These are phyloP conservation scores for Phalacrocorax brasilianus DNA, from an alignment of 2,113 vertebrate genomes.

Conservation along the genomic window DNA sequence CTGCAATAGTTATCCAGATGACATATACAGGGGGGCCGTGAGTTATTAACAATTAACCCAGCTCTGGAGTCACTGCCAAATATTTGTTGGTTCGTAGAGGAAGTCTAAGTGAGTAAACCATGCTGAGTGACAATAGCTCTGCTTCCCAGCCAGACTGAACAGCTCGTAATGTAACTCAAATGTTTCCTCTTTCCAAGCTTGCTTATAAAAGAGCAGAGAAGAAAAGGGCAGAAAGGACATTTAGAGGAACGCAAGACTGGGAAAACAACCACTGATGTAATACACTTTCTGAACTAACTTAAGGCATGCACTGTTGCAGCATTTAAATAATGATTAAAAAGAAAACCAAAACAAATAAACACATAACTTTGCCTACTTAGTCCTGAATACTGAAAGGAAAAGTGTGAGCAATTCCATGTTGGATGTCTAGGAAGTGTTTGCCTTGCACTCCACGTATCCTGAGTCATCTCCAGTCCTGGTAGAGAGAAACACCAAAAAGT, in stretches of 20 bases:
- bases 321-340: constrained; percentile 13
- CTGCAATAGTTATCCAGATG: constrained; percentile 28
- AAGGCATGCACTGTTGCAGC: neutral
- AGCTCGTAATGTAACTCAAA: constrained; percentile 44
- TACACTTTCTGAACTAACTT: constrained; percentile 42
- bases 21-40: neutral
- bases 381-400: constrained; percentile 16
- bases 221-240: constrained; percentile 48
- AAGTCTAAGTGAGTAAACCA: constrained; percentile 64
- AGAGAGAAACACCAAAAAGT: neutral
- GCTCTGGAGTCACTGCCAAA: constrained; percentile 47
- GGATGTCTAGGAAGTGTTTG: neutral
- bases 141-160: constrained; percentile 55
- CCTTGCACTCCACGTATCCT: neutral
- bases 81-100: constrained; percentile 39
- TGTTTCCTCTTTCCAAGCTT: constrained; percentile 32
- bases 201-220: constrained; percentile 57
- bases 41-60: constrained; percentile 58
- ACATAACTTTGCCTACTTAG: neutral
- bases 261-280: constrained; percentile 58
- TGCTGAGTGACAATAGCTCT: constrained; percentile 50
- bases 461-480: neutral
- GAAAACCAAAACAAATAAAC: neutral
- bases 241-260: constrained; percentile 9
- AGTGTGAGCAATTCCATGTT: neutral